phyloP scores from a whole-genome alignment of 1,140 invertebrate species.

The Streblospio benedicti region DNA sequence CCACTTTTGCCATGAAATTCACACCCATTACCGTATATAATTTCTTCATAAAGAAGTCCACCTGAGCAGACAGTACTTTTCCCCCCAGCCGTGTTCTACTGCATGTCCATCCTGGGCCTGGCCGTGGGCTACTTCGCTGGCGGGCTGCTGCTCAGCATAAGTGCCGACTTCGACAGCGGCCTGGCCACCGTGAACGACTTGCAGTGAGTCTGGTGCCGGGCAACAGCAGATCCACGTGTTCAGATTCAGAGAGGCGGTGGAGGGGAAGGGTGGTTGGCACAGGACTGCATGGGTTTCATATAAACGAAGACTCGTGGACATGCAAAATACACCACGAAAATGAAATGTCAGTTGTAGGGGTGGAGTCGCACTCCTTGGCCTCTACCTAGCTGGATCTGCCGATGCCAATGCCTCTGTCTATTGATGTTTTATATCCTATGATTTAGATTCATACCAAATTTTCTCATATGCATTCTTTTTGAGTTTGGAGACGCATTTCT shows the following conservation, averaged over 20 bases:
- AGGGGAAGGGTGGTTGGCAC: not conserved
- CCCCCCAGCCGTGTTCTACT: constrained; percentile 72
- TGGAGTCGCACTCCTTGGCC: too few relatives aligned
- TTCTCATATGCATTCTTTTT: too few relatives aligned
- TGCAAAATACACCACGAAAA: not conserved
- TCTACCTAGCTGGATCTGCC: too few relatives aligned
- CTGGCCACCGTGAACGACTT: constrained; percentile 57
- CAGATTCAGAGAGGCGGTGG: not conserved
- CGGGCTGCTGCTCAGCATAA: constrained; percentile 71
- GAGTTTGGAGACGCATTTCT: too few relatives aligned
- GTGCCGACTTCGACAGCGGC: constrained; percentile 68
- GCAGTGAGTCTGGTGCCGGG: not conserved
- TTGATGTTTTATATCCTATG: too few relatives aligned
- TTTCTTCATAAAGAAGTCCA: not conserved
- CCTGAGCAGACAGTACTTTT: constrained; percentile 21
- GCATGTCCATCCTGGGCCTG: constrained; percentile 85
- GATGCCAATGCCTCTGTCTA: too few relatives aligned
- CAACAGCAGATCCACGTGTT: not conserved
- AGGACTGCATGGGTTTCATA: not conserved
- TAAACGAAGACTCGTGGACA: not conserved
- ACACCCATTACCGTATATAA: constrained; percentile 57
- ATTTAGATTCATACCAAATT: too few relatives aligned
- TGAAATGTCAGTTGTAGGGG: not conserved
- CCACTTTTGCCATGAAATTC: not conserved
- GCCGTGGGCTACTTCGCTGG: constrained; percentile 82